phyloP scores from a whole-genome alignment of 2,113 vertebrate species.

The Rattus norvegicus region DNA sequence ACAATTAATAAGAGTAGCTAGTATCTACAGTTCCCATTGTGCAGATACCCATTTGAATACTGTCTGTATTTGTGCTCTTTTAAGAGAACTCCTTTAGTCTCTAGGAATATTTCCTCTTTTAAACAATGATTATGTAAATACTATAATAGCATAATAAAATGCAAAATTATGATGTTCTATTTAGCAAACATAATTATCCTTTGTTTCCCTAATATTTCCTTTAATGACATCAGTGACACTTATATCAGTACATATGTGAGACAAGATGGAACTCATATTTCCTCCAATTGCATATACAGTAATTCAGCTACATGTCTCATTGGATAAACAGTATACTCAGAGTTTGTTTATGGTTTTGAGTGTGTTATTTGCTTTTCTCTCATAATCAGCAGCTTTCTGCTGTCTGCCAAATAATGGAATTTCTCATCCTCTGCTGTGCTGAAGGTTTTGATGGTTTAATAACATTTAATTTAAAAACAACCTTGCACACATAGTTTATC shows the following conservation, averaged over 20 bases:
- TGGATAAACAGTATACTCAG: constrained; percentile 53
- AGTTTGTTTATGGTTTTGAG: constrained; percentile 58
- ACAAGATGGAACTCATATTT: neutral
- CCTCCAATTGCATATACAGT: constrained; percentile 32
- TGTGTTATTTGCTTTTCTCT: constrained; percentile 54
- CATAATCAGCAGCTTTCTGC: constrained; percentile 28
- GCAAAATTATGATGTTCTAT: constrained; percentile 42
- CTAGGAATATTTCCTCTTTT: neutral
- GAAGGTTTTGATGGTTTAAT: constrained; percentile 53
- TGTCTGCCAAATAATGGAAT: constrained; percentile 59
- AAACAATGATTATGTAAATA: constrained; percentile 29
- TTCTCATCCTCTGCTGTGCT: constrained; percentile 40
- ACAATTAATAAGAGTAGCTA: constrained; percentile 15
- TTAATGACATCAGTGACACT: constrained; percentile 4
- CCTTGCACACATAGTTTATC: constrained; percentile 52
- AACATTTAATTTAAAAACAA: constrained; percentile 62
- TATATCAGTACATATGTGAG: neutral
- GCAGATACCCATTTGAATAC: neutral
- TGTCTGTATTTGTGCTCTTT: neutral
- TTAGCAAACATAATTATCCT: constrained; percentile 9
- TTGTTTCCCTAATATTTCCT: constrained; percentile 60
- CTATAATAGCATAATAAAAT: constrained; percentile 35
- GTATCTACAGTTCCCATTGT: neutral
- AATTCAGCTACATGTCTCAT: constrained; percentile 59
- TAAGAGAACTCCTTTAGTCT: neutral